Percentiles rank a stretch among this genome's conserved stretches.
These are phyloP conservation scores for Sebastes trivittatus DNA, from an alignment of 2,797 vertebrate species.

Conservation along the genomic window DNA sequence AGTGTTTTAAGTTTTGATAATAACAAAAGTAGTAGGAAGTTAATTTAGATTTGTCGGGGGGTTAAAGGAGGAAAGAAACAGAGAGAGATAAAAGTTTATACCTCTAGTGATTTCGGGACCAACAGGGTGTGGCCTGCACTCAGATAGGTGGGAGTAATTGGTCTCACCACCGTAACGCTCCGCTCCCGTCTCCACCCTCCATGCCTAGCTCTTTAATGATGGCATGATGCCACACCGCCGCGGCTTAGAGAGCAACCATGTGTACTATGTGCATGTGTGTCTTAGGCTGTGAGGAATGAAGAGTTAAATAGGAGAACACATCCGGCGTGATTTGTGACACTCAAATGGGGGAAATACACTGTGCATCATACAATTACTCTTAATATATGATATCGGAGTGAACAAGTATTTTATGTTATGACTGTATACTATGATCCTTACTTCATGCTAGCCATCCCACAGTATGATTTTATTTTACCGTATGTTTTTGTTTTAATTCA, in stretches of 20 bases:
- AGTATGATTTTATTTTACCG: background rate
- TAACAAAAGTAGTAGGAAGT: too few species aligned
- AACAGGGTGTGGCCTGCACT: constrained; percentile 23
- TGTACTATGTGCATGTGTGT: constrained; percentile 12
- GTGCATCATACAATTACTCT: background rate
- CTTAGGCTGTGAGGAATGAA: background rate
- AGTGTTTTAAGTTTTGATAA: background rate
- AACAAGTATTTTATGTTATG: background rate
- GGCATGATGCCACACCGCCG: constrained; percentile 6
- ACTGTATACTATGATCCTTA: background rate
- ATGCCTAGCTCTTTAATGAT: constrained; percentile 23
- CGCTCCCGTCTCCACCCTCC: constrained; percentile 32
- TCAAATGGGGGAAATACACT: too few species aligned
- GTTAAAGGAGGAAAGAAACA: background rate
- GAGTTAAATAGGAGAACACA: background rate
- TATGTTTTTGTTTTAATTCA: background rate
- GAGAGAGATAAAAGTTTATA: constrained; percentile 6
- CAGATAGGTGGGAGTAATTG: constrained; percentile 16
- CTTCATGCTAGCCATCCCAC: background rate
- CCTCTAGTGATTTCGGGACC: constrained; percentile 23
- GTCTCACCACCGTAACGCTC: constrained; percentile 51
- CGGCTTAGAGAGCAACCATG: constrained; percentile 20
- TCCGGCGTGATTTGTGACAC: background rate
- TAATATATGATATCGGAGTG: background rate
- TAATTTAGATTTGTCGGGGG: background rate